Conservation (phyloP, 2,113 vertebrate genomes). For the Puffinus mauretanicus region DNA sequence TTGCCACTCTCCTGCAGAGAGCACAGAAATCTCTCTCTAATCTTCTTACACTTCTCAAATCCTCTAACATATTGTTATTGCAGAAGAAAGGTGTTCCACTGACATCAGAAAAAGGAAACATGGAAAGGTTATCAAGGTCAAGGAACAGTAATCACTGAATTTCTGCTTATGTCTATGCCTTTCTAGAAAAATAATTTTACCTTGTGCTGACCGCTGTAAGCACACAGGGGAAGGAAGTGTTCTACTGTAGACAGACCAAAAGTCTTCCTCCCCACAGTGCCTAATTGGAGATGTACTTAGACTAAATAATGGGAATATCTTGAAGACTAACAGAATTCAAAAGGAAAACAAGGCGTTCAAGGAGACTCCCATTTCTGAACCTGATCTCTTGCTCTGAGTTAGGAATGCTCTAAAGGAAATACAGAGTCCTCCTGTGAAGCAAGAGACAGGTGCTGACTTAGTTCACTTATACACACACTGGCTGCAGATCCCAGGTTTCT, state of each 20-base stretch:
- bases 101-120: neutral
- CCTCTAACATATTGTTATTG: neutral
- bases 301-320: neutral
- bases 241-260: neutral
- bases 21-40: neutral
- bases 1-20: neutral
- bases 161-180: neutral
- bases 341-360: neutral
- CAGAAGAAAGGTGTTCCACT: neutral
- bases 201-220: neutral
- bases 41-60: neutral
- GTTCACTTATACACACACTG: constrained; percentile 77
- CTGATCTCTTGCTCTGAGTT: neutral
- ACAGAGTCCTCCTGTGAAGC: neutral
- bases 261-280: neutral
- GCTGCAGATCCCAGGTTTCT: constrained; percentile 75
- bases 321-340: neutral
- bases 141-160: neutral
- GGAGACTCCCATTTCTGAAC: neutral
- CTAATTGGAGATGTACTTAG: neutral
- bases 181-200: neutral
- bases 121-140: neutral
- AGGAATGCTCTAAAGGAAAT: neutral
- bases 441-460: neutral
- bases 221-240: neutral